These are phyloP conservation scores for Poeciliopsis presidionis DNA, from an alignment of 2,797 vertebrate genomes.

Conservation along the genomic window DNA sequence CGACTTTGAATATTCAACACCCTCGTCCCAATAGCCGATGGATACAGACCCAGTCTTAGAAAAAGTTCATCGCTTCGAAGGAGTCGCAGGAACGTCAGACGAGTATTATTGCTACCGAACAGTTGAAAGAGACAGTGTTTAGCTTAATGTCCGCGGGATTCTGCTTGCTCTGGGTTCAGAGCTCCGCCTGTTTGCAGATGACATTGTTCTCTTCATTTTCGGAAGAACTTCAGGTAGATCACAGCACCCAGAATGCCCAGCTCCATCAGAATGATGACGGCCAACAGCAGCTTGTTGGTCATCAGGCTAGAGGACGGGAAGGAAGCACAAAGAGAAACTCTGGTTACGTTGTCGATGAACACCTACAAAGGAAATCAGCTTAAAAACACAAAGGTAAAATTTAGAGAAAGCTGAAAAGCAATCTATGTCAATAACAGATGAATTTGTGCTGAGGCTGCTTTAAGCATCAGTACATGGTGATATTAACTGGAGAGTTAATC, in stretches of 20 bases:
- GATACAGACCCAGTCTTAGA: constrained; percentile 11
- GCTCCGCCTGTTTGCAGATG: not conserved
- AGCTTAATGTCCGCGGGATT: constrained; percentile 3
- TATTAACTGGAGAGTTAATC: not conserved
- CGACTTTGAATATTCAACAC: constrained; percentile 8
- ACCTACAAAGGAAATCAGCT: not conserved
- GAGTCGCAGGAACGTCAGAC: constrained; percentile 36
- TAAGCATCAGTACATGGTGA: not conserved
- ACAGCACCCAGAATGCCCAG: constrained; percentile 90
- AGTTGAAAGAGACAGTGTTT: constrained; percentile 22
- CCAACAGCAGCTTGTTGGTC: constrained; percentile 94
- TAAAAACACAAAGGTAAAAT: not conserved
- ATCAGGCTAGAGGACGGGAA: constrained; percentile 80
- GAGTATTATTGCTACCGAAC: constrained; percentile 48
- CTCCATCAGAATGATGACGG: constrained; percentile 92
- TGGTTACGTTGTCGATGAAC: not conserved
- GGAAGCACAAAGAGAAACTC: not conserved
- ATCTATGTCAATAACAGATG: not conserved
- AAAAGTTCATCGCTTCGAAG: constrained; percentile 8
- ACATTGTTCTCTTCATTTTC: constrained; percentile 34
- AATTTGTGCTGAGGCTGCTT: not conserved
- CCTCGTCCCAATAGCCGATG: not conserved
- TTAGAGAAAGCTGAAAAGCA: not conserved
- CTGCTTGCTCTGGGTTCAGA: constrained; percentile 21
- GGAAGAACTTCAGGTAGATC: constrained; percentile 95